These are phyloP conservation scores for Leuciscus waleckii DNA, from an alignment of 2,797 vertebrate genomes.

Conservation along the genomic window DNA sequence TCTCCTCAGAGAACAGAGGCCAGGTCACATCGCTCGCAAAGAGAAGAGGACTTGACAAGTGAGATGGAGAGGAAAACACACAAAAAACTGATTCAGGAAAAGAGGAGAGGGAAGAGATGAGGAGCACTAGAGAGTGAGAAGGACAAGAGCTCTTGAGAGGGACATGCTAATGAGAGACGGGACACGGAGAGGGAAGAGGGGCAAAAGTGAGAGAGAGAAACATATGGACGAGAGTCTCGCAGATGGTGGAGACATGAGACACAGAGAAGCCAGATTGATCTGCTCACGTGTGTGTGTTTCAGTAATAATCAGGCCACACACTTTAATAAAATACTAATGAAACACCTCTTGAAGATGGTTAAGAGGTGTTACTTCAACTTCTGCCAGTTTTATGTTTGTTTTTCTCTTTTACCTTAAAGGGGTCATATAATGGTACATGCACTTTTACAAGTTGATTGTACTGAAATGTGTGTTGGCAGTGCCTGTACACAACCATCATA, in stretches of 20 bases:
- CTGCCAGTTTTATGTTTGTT: neutral
- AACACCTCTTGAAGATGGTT: neutral
- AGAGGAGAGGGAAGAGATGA: neutral
- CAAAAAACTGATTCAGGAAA: slow-evolving; percentile 62
- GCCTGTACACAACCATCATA: too few relatives aligned
- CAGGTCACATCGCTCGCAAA: neutral
- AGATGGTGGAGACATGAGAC: neutral
- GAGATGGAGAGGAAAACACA: neutral
- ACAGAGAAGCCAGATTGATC: neutral
- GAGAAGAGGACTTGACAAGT: slow-evolving; percentile 21
- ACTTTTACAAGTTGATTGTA: too few relatives aligned
- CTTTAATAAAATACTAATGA: neutral
- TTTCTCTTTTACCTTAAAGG: neutral
- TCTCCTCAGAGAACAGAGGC: neutral
- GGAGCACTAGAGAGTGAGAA: neutral
- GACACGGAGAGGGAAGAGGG: neutral
- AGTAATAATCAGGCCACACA: neutral
- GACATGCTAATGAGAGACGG: slow-evolving; percentile 22
- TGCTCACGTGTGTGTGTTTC: neutral
- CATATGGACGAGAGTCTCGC: neutral
- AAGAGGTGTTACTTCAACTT: neutral
- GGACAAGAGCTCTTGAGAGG: slow-evolving; percentile 12
- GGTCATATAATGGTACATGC: too few relatives aligned
- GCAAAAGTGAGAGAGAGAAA: neutral
- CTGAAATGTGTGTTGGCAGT: too few relatives aligned